phyloP scores from a whole-genome alignment of 2,888 invertebrate species.

The Sussaba pulchella region DNA sequence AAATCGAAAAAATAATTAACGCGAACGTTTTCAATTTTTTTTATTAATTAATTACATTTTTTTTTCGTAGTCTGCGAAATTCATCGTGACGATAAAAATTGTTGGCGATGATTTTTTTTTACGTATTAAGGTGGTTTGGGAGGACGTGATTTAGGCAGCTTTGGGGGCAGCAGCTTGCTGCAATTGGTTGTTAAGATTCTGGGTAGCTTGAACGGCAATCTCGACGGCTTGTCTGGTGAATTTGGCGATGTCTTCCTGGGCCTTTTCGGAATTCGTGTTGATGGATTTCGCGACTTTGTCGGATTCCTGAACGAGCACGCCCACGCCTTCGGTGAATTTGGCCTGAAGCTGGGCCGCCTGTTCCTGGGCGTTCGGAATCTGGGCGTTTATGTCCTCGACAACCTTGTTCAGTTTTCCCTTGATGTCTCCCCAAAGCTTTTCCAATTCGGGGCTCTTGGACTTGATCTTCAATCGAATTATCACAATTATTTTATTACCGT shows the following conservation, averaged over 20 bases:
- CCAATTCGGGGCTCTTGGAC: slow-evolving; percentile 79
- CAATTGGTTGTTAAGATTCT: slow-evolving; percentile 78
- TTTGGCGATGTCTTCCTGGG: slow-evolving; percentile 78
- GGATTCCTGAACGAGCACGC: slow-evolving; percentile 77
- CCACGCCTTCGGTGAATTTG: slow-evolving; percentile 79
- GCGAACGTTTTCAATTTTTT: not conserved
- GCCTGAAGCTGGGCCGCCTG: slow-evolving; percentile 77
- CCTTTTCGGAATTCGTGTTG: slow-evolving; percentile 75
- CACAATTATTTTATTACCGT: too few species aligned
- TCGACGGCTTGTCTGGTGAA: slow-evolving; percentile 80
- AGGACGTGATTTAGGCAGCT: slow-evolving; percentile 54
- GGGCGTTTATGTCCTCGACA: slow-evolving; percentile 76
- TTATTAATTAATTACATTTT: too few species aligned
- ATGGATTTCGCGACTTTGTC: slow-evolving; percentile 78
- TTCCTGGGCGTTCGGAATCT: slow-evolving; percentile 79
- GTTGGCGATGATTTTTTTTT: too few species aligned
- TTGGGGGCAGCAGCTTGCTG: slow-evolving; percentile 70
- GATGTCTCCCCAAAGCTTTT: slow-evolving; percentile 76
- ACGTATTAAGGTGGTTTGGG: too few species aligned
- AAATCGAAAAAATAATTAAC: not conserved
- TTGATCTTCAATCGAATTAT: slow-evolving; percentile 75
- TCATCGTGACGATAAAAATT: too few species aligned
- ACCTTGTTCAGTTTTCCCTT: slow-evolving; percentile 76
- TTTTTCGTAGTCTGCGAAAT: too few species aligned
- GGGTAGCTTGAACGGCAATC: slow-evolving; percentile 78